Evolutionary conservation across 2,888 invertebrate species (phyloP), one percentile per base, ranked within the genome.

Genomic region (Nyleta sp.): DNA sequence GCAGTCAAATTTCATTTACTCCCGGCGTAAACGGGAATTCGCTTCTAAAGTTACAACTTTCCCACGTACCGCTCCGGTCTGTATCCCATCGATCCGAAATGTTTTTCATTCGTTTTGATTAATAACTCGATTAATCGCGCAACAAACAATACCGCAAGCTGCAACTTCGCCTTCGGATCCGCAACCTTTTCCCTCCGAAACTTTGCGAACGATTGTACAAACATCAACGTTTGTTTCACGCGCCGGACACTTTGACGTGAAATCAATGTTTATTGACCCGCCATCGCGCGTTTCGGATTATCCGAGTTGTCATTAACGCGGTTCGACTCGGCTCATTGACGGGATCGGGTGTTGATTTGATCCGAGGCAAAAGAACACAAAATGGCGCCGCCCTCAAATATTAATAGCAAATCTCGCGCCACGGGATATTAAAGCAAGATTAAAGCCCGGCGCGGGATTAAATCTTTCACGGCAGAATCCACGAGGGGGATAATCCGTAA

Each of bases 151-250:
- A 59, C n/a, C 7, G 7, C 17, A 20, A 53, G 17, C 13, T n/a
- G 18, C 35, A 38, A 35, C 35, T 35, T 53, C 10, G 40, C 52
- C 31, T 28, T 28, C 10, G 28, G 1, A 28, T 28, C 10, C 2
- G 24, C 48, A 3, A 11, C 8, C 33, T 6, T 33, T 35, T 35
- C n/a, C n/a, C 11, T n/a, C n/a, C 13, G 35, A 31, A 70, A 48
- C 31, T 40, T 57, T 38, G 20, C 38, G 22, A 17, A 44, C 20
- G 18, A 40, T 57, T 68, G 35, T 46, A 35, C 28, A 68, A 68
- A 48, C 48, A 68, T 59, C 50, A 33, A 52, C 70, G 33, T 60
- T 70, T 59, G 50, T 70, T 70, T 42, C 20, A 42, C 42, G 15
- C 33, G 10, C 17, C 35, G 38, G 50, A 40, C 40, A 50, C 38